phyloP scores from a whole-genome alignment of 2,113 vertebrate species.

The Cinclus mexicanus region DNA sequence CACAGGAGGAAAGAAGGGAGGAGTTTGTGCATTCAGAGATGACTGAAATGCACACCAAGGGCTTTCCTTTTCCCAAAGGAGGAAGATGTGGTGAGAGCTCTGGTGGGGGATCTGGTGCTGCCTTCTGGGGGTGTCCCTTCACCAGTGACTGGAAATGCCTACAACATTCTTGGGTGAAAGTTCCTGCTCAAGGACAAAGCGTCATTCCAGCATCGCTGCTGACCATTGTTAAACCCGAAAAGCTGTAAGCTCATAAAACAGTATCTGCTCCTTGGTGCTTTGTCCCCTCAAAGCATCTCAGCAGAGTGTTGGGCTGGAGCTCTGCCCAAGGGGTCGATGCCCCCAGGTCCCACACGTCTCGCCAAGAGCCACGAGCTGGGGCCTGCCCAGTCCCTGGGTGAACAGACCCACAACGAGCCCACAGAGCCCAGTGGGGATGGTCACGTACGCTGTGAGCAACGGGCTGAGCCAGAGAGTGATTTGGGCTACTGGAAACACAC shows the following conservation, averaged over 20 bases:
- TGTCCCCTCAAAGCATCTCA: not conserved
- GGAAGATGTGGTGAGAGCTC: not conserved
- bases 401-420: fast-evolving
- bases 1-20: not conserved
- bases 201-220: not conserved
- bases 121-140: not conserved
- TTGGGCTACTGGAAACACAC: not conserved
- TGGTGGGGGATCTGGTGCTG: fast-evolving
- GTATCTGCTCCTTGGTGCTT: not conserved
- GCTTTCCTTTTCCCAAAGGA: not conserved
- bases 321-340: fast-evolving
- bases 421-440: fast-evolving
- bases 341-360: fast-evolving
- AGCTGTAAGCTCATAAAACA: not conserved
- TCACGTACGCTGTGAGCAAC: not conserved
- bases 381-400: fast-evolving
- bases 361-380: fast-evolving
- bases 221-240: not conserved
- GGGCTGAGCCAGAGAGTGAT: fast-evolving
- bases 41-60: not conserved
- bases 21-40: constrained; percentile 29
- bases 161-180: not conserved
- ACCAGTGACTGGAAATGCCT: fast-evolving
- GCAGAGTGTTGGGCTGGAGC: not conserved
- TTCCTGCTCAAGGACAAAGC: not conserved